Percentiles rank a stretch among this genome's conserved stretches.
Conservation (phyloP, 1,140 invertebrate species). For the Caerostris darwini region DNA sequence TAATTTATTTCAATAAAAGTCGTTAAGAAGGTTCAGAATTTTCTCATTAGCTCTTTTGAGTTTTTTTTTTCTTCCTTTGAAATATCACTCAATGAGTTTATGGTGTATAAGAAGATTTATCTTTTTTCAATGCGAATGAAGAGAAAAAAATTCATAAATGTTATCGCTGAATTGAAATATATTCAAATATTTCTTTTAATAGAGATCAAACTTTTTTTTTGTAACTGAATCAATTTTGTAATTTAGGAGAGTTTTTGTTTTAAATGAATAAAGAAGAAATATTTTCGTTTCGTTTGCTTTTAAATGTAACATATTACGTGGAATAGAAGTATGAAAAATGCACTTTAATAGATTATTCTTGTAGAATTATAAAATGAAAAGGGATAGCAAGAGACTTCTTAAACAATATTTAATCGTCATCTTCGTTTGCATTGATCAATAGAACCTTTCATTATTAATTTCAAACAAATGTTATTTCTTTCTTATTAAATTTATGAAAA, state of each 20-base stretch:
- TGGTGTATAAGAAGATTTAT: constrained; percentile 21
- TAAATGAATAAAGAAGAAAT: neutral
- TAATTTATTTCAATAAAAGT: constrained; percentile 61
- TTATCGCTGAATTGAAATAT: constrained; percentile 2
- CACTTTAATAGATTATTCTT: too few relatives aligned
- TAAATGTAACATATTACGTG: neutral
- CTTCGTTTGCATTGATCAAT: too few relatives aligned
- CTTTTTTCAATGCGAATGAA: constrained; percentile 30
- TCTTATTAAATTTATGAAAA: too few relatives aligned
- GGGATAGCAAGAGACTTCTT: too few relatives aligned
- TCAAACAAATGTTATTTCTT: too few relatives aligned
- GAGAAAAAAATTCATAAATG: neutral
- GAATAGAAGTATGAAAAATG: too few relatives aligned
- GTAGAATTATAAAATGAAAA: too few relatives aligned
- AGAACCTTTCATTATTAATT: too few relatives aligned
- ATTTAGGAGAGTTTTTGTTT: neutral
- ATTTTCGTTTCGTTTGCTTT: neutral
- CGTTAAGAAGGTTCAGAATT: constrained; percentile 12
- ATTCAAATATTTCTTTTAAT: constrained; percentile 30
- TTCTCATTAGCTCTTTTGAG: constrained; percentile 16
- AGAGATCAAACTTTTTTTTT: neutral
- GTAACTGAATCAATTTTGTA: neutral
- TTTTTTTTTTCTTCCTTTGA: constrained; percentile 7
- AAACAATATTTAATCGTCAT: too few relatives aligned
- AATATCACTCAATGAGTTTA: neutral